Evolutionary conservation across 2,113 vertebrate species (phyloP), one percentile per base, ranked within the genome.

Genomic region (Oophaga pumilio): DNA sequence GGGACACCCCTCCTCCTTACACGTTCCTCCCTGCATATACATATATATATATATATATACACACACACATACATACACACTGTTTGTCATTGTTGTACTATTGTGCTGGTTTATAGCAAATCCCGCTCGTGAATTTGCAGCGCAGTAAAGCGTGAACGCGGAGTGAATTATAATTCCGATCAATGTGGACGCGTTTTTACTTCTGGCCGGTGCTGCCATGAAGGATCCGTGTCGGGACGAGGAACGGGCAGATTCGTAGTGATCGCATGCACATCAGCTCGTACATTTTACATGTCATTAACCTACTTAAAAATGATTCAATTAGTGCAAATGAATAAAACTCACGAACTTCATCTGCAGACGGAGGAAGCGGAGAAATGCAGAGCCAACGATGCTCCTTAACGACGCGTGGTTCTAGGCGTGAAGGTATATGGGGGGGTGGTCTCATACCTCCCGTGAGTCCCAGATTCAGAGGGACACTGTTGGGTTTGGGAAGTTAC

Each of bases 211-310:
- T 9, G 5, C 28, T 82, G 78, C 68, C 79, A 76, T 50, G 18
- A 76, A 26, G 68, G 28, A 82, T 87, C 68, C 17, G 11, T 18
- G 10, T 59, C 18, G 71, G 17, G 62, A 33, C 20, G 8, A 59
- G 33, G 28, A 60, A 18, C 11, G 26, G 11, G 68, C 14, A 79
- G 56, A 86, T 86, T 79, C 57, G 57, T 56, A 79, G 59, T 68
- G 76, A 87, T 87, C n/a, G 69, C 57, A 87, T 71, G 52, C 50
- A 81, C 24, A 80, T 87, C 22, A 64, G 79, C 86, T 64, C 49
- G 20, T 76, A 76, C 28, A 62, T 87, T 82, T 64, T 82, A 76
- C 86, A 87, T 87, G 56, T 62, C 68, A 87, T 87, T 87, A 82
- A 52, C 86, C 86, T 76, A 87, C 53, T 82, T 87, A 87, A 10